Percentiles rank a stretch among this genome's conserved stretches.
Evolutionary conservation across 2,113 vertebrate species (phyloP).

Genomic region (Equus przewalskii): DNA sequence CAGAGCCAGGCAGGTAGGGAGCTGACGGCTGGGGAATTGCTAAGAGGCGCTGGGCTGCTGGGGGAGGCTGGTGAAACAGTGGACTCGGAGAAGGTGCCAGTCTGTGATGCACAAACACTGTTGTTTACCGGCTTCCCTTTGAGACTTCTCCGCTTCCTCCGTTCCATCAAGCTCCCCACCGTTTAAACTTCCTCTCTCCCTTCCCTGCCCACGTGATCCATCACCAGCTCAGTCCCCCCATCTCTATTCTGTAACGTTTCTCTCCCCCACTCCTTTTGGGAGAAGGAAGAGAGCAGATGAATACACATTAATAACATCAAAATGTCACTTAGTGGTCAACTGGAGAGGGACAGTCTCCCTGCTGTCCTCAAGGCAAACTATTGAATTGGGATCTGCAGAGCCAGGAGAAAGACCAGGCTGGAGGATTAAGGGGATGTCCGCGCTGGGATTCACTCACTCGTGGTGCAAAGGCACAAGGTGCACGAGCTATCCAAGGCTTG

Average conservation of each 20-base stretch:
- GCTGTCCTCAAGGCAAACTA: background rate
- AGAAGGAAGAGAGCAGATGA: constrained; percentile 29
- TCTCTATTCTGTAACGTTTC: background rate
- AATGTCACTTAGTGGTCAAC: constrained; percentile 46
- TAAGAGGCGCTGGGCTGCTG: constrained; percentile 63
- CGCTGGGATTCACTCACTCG: rapidly evolving
- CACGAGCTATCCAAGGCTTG: too few relatives aligned
- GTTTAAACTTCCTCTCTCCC: background rate
- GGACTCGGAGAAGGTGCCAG: constrained; percentile 39
- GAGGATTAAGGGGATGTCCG: background rate
- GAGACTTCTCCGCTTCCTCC: background rate
- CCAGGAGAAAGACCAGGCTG: background rate
- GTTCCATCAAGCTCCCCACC: background rate
- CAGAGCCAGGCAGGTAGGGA: constrained; percentile 76
- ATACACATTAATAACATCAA: background rate
- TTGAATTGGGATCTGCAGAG: background rate
- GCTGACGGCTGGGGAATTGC: constrained; percentile 79
- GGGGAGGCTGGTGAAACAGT: constrained; percentile 62
- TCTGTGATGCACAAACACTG: constrained; percentile 1
- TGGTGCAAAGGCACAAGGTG: background rate
- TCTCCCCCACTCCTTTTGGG: background rate
- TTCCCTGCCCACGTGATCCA: background rate
- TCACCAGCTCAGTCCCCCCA: background rate
- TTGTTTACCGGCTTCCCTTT: background rate
- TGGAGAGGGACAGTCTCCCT: background rate